Percentiles rank a stretch among this genome's conserved stretches.
These are phyloP conservation scores for Eubasilissa splendida DNA, from an alignment of 2,888 invertebrate species.

Conservation along the genomic window DNA sequence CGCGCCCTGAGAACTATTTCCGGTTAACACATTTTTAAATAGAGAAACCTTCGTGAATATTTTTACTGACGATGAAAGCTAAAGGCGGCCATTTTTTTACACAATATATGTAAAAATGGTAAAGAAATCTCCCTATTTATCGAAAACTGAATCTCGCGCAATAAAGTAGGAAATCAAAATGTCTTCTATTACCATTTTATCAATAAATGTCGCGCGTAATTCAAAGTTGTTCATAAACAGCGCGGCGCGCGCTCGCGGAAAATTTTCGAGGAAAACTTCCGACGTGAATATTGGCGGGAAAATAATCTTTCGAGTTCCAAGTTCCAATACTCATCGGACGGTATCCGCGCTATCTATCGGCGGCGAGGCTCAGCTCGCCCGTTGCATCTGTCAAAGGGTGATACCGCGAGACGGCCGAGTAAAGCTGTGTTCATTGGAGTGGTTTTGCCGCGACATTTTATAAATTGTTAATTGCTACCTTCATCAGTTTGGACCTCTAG, in stretches of 20 bases:
- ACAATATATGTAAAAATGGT: too few relatives aligned
- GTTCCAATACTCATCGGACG: constrained; percentile 37
- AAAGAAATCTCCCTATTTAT: too few relatives aligned
- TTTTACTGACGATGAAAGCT: too few relatives aligned
- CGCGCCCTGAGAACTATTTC: too few relatives aligned
- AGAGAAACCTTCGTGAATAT: too few relatives aligned
- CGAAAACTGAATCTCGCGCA: too few relatives aligned
- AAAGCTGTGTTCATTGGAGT: constrained; percentile 2
- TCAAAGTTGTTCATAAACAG: neutral
- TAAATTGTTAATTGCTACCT: too few relatives aligned
- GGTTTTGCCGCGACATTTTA: neutral
- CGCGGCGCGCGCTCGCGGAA: neutral
- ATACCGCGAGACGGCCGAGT: neutral
- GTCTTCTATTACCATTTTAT: too few relatives aligned
- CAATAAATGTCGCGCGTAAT: neutral
- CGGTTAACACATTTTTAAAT: too few relatives aligned
- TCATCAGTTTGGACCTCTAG: too few relatives aligned
- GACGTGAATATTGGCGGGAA: constrained; percentile 34
- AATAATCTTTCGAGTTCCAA: constrained; percentile 7
- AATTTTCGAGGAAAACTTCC: constrained; percentile 32
- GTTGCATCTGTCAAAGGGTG: constrained; percentile 22
- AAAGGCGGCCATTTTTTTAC: too few relatives aligned
- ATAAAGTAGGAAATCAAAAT: too few relatives aligned
- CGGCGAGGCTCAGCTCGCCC: neutral
- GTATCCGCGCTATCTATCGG: constrained; percentile 43